These are phyloP conservation scores for Antrozous pallidus DNA, from an alignment of 2,797 vertebrate genomes.

Conservation along the genomic window DNA sequence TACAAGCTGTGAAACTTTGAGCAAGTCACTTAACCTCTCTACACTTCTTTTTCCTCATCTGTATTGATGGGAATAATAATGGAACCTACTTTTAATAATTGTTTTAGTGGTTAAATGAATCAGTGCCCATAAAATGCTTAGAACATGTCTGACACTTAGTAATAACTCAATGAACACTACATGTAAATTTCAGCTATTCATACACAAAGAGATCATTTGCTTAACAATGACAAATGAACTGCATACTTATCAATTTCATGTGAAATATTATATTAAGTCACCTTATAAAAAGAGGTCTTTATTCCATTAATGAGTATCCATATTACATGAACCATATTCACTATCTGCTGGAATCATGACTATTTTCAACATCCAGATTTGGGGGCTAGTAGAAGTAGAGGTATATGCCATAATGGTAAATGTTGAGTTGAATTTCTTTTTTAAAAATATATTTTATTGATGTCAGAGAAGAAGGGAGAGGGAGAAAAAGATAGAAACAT, in stretches of 20 bases:
- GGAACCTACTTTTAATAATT: background rate
- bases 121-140: background rate
- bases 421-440: constrained; percentile 36
- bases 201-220: background rate
- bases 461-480: too few species aligned
- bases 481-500: too few species aligned
- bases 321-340: background rate
- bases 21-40: constrained; percentile 28
- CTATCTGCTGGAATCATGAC: background rate
- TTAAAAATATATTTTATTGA: too few species aligned
- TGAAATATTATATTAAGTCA: background rate
- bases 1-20: background rate
- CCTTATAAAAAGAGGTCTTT: too few species aligned
- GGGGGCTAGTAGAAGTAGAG: background rate
- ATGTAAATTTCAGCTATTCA: background rate
- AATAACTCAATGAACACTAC: background rate
- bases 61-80: background rate
- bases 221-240: background rate
- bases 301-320: background rate
- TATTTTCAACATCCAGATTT: background rate
- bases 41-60: constrained; percentile 9
- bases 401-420: background rate
- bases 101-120: constrained; percentile 11
- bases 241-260: background rate
- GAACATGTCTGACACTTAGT: background rate